Percentiles rank a stretch among this genome's conserved stretches.
Evolutionary conservation across 2,797 vertebrate genomes (phyloP).

Genomic region (Fistularia commersonii): DNA sequence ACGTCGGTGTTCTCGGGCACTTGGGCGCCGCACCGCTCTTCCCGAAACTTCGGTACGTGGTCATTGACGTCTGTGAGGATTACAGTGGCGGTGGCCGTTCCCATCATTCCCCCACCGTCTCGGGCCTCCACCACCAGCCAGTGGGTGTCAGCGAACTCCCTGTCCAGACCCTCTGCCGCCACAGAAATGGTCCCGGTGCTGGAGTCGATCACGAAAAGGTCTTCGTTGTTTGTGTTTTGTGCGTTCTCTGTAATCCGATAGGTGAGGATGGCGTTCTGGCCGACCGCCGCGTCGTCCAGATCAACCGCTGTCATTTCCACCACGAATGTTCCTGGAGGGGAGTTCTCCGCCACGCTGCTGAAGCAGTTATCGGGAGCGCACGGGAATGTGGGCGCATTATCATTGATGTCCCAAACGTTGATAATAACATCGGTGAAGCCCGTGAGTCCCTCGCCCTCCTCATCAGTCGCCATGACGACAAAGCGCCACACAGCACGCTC

Average conservation of each 20-base stretch:
- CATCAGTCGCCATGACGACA: slow-evolving; percentile 88
- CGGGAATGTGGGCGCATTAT: slow-evolving; percentile 81
- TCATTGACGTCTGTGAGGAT: slow-evolving; percentile 83
- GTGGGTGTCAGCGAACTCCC: slow-evolving; percentile 76
- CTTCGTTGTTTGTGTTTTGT: slow-evolving; percentile 43
- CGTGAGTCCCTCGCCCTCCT: slow-evolving; percentile 86
- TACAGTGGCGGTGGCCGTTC: slow-evolving; percentile 81
- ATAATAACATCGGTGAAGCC: slow-evolving; percentile 91
- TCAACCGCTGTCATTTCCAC: slow-evolving; percentile 81
- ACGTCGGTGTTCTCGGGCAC: slow-evolving; percentile 75
- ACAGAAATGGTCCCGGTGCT: slow-evolving; percentile 81
- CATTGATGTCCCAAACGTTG: slow-evolving; percentile 89
- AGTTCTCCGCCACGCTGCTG: slow-evolving; percentile 81
- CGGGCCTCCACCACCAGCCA: slow-evolving; percentile 80
- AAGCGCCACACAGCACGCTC: slow-evolving; percentile 87
- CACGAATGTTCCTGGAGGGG: slow-evolving; percentile 77
- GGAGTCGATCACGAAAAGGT: slow-evolving; percentile 82
- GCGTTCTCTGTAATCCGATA: slow-evolving; percentile 80
- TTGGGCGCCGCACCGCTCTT: slow-evolving; percentile 70
- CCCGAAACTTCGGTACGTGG: slow-evolving; percentile 78
- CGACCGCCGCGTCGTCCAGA: slow-evolving; percentile 72
- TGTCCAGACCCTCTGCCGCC: slow-evolving; percentile 74
- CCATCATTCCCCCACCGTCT: slow-evolving; percentile 84
- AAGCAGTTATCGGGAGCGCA: slow-evolving; percentile 82
- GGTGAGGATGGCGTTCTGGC: slow-evolving; percentile 83